Conservation (phyloP, 2,113 vertebrate genomes). For the Hyperoodon ampullatus region DNA sequence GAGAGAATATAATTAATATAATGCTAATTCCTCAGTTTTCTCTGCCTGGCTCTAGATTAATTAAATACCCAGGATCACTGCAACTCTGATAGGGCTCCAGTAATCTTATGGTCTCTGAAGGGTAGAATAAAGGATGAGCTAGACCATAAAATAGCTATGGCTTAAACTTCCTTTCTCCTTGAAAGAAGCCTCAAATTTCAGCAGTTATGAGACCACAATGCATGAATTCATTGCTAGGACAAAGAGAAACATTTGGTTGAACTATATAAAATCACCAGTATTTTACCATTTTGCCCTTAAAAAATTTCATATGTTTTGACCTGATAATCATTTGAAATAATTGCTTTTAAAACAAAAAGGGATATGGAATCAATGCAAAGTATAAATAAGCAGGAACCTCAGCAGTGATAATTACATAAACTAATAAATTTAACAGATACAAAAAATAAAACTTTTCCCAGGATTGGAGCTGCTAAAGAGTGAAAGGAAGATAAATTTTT, state of each 20-base stretch:
- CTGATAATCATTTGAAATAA: background rate
- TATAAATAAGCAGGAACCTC: background rate
- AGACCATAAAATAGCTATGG: background rate
- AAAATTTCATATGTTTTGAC: background rate
- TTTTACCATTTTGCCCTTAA: background rate
- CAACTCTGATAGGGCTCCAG: background rate
- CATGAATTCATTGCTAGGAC: background rate
- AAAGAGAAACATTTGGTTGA: background rate
- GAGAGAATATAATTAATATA: background rate
- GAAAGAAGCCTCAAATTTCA: background rate
- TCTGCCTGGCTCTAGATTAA: slow-evolving; percentile 29
- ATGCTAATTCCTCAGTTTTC: slow-evolving; percentile 37
- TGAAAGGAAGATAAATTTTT: background rate
- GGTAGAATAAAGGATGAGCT: background rate
- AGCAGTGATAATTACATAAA: background rate
- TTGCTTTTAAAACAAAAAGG: background rate
- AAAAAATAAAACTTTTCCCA: background rate
- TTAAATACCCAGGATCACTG: background rate
- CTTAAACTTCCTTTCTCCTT: background rate
- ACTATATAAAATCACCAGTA: background rate
- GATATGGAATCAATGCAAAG: background rate
- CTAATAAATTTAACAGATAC: background rate
- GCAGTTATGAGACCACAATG: background rate
- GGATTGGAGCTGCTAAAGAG: background rate
- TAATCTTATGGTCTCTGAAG: background rate